Base-by-base conservation (phyloP, 1,140 invertebrate genomes). In the Macrobrachium rosenbergii region DNA sequence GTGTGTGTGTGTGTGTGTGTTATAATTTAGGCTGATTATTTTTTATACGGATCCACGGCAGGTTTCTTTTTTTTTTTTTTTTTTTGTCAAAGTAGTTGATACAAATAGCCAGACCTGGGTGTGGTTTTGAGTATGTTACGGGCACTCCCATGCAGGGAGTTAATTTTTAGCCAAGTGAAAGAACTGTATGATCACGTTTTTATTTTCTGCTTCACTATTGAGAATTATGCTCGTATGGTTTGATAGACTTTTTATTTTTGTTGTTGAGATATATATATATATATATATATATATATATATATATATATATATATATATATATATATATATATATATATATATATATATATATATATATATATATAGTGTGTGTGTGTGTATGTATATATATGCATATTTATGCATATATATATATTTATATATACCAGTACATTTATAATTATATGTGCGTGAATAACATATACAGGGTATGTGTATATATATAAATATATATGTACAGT, bases 231-330 rank as follows among this genome's bases (percentile, higher is more conserved):
- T 64, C 14, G 21, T 64, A 64, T 64, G 12, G 17, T 5, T 5
- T n/a, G 17, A 14, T 67, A 67, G 8, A 14, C 8, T 21, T 67
- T 11, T 67, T 23, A n/a, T 23, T n/a, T 6, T 64, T 64, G 6
- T n/a, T 64, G 12, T 64, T n/a, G n/a, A n/a, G 5, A 64, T 64
- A 64, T 64, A 64, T 64, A 64, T 64, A 64, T 64, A 64, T 64
- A 64, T 64, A 64, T 64, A 64, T 64, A 64, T 64, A 64, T 64
- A 64, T 64, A 64, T 64, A 64, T 64, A 23, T 64, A 64, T 64
- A 64, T 23, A 64, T 64, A 64, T 64, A 64, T 64, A 64, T 64
- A 64, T 64, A 64, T 64, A 23, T 64, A n/a, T 23, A 64, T 64
- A 64, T 64, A 64, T 64, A 64, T 64, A 64, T 64, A 14, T 64